phyloP scores from a whole-genome alignment of 1,140 invertebrate species.

The Metopolophium dirhodum region DNA sequence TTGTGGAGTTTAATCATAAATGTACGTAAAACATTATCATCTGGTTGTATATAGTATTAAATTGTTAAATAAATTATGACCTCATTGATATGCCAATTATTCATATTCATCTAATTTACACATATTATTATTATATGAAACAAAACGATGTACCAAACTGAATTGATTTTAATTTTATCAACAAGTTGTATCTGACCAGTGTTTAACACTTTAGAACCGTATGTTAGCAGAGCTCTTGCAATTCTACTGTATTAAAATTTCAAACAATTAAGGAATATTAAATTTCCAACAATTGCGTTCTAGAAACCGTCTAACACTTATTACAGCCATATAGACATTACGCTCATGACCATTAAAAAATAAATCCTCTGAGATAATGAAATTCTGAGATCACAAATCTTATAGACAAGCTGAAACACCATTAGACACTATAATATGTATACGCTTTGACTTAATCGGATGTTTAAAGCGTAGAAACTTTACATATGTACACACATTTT shows the following conservation, averaged over 20 bases:
- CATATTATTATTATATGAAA: not conserved
- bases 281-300: not conserved
- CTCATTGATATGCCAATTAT: not conserved
- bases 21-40: not conserved
- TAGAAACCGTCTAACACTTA: not conserved
- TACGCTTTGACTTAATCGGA: not conserved
- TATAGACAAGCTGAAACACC: not conserved
- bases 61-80: not conserved
- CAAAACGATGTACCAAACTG: not conserved
- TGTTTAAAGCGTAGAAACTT: not conserved
- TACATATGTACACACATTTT: not conserved
- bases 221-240: not conserved
- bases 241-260: not conserved
- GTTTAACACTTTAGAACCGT: not conserved
- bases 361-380: not conserved
- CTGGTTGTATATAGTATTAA: not conserved
- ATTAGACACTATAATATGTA: not conserved
- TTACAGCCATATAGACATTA: not conserved
- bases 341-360: not conserved
- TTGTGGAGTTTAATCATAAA: no score
- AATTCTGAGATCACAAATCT: not conserved
- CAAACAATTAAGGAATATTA: not conserved
- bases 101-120: not conserved
- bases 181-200: not conserved
- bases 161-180: not conserved